phyloP scores from a whole-genome alignment of 1,140 invertebrate species.

The Micrasema minimum region DNA sequence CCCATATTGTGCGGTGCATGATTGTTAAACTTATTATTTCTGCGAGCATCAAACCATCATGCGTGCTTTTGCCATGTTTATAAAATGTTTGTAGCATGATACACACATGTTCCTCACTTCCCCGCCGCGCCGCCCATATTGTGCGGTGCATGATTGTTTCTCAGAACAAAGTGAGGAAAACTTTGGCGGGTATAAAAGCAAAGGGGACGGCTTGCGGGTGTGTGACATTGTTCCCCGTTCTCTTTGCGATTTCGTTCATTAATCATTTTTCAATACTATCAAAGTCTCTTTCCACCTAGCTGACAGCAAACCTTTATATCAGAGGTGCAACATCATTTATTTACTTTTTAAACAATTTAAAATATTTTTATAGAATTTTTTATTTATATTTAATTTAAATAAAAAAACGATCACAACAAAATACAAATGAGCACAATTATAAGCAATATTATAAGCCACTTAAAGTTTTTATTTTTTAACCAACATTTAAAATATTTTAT shows the following conservation, averaged over 20 bases:
- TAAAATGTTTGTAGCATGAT: neutral
- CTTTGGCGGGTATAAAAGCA: slow-evolving; percentile 33
- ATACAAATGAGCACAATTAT: too few relatives aligned
- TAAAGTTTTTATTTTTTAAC: too few relatives aligned
- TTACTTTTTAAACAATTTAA: too few relatives aligned
- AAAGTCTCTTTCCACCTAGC: slow-evolving; percentile 51
- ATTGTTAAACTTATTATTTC: neutral
- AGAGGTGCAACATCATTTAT: neutral
- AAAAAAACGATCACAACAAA: too few relatives aligned
- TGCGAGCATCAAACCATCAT: neutral
- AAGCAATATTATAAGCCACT: too few relatives aligned
- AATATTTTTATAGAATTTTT: too few relatives aligned
- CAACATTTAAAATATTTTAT: too few relatives aligned
- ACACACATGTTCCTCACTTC: neutral
- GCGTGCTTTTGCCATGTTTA: neutral
- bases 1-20: slow-evolving; percentile 19
- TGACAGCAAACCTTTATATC: slow-evolving; percentile 44
- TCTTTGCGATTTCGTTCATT: slow-evolving; percentile 53
- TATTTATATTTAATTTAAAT: too few relatives aligned
- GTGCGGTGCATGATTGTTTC: slow-evolving; percentile 30
- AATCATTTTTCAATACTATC: slow-evolving; percentile 55
- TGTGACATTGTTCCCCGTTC: slow-evolving; percentile 52
- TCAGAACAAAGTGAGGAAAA: slow-evolving; percentile 32
- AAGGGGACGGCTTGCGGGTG: slow-evolving; percentile 36
- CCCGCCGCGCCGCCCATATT: slow-evolving; percentile 8